A percentile compares a stretch with the other conserved stretches of the same genome.
These are phyloP conservation scores for Eremobia ochroleuca DNA, from an alignment of 2,888 invertebrate genomes.

Conservation along the genomic window DNA sequence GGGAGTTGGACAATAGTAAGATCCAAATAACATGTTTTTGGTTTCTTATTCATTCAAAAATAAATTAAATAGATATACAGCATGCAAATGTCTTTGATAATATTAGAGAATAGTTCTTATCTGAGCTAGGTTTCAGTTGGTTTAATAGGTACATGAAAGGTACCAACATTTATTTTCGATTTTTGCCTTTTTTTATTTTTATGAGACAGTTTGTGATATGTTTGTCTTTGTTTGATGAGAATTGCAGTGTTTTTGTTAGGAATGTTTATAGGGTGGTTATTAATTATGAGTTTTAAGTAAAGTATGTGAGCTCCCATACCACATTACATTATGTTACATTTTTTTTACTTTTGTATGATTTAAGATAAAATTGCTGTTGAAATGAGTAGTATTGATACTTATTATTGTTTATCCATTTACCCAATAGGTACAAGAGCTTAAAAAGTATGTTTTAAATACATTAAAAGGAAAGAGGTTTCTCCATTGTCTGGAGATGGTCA, in stretches of 20 bases:
- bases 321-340: not conserved
- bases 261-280: not conserved
- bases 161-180: not conserved
- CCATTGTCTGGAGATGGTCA: not conserved
- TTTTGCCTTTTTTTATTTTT: no score
- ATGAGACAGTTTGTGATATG: not conserved
- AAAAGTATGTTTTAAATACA: no score
- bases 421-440: not conserved
- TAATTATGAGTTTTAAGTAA: not conserved
- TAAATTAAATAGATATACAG: not conserved
- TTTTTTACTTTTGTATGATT: not conserved
- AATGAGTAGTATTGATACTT: no score
- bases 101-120: not conserved
- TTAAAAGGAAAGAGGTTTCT: not conserved
- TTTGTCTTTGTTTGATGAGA: not conserved
- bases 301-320: not conserved
- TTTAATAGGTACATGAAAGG: not conserved
- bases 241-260: not conserved
- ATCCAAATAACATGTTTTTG: not conserved
- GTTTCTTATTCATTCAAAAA: not conserved
- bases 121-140: not conserved
- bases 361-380: not conserved
- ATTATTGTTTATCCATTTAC: not conserved
- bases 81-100: not conserved
- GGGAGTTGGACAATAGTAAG: not conserved